Evolutionary conservation across 2,113 vertebrate species (phyloP), one percentile per base, ranked within the genome.

Genomic region (Gymnarchus niloticus): DNA sequence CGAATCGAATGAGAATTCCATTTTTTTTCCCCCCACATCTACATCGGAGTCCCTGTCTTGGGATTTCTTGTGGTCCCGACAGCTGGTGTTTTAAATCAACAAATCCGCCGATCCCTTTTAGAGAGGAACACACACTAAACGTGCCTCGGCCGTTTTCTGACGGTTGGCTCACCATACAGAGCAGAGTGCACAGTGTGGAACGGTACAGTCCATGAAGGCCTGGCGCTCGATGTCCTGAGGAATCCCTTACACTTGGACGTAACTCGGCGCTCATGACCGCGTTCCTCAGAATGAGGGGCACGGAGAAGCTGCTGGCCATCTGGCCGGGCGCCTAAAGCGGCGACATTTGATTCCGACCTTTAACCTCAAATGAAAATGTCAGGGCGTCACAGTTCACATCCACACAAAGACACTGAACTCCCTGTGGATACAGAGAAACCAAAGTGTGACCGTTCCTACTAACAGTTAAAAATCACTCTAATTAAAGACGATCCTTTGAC

Each of bases 291-390:
- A 78, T 44, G 21, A 85, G 48, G 80, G 48, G 37, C n/a, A 14
- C 9, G 54, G 14, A 85, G 25, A 56, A 84, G 81, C 88, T 91
- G 91, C 91, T 90, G 85, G 14, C 93, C 93, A 94, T 93, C 92
- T 93, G 93, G 90, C 87, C 65, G 73, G 23, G 85, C 83, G 88
- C 86, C 41, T 56, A 56, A 86, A 46, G 77, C 25, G 57, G 83
- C 91, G 91, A 92, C 92, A 89, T 91, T 93, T 91, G 89, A 86
- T 87, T 86, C n/a, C 57, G 90, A 92, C 92, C 93, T 92, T 90
- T 93, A 88, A 92, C 92, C 91, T 90, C 59, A 77, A 46, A 85
- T 84, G 87, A 88, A 92, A 92, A 92, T 92, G 91, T 93, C 92
- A 91, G 78, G 85, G 85, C 89, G 90, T 78, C 57, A 81, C 88